Base-by-base conservation (phyloP, 2,888 invertebrate genomes). In the Volucella inflata region DNA sequence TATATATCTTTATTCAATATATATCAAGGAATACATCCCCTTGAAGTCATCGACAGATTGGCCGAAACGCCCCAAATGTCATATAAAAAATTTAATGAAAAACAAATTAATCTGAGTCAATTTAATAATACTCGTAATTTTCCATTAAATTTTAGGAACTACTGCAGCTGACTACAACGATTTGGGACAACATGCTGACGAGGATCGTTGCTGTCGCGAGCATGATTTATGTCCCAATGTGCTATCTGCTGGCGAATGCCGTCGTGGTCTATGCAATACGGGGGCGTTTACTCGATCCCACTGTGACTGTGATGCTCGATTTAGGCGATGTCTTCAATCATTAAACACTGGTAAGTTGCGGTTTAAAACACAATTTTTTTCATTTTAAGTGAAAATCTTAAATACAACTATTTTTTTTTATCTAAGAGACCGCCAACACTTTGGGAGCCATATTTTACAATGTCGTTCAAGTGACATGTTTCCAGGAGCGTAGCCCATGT, bases 401-500 rank as follows among this genome's bases (percentile, higher is more conserved):
- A 2, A 9, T 44, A 30, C 8, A 36, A 21, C 11, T 48, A 21
- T 51, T 60, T 17, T 57, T n/a, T 60, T 42, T n/a, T 14, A 62
- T 87, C 87, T 21, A 82, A 87, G 94, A 95, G 89, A 94, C 95
- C n/a, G 95, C 95, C 14, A 94, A 95, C 88, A 94, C 95, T 0
- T 92, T 95, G 74, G 95, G 95, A n/a, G 94, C 95, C 17, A 93
- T 96, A 40, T 96, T 95, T 91, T 96, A 96, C 92, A 96, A 96
- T 89, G 94, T 96, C 46, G 94, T 95, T 11, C 95, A 95, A 89
- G 94, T 95, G 30, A 95, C 94, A 76, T 96, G 96, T 89, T 96
- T 96, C 91, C 94, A 94, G 88, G 94, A 95, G 89, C 92, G 94
- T 77, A 93, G 94, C 74, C 94, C 95, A 2, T 95, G 95, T 89